A percentile compares a stretch with the other conserved stretches of the same genome.
phyloP scores from a whole-genome alignment of 2,888 invertebrate species.

The Pterostichus madidus region DNA sequence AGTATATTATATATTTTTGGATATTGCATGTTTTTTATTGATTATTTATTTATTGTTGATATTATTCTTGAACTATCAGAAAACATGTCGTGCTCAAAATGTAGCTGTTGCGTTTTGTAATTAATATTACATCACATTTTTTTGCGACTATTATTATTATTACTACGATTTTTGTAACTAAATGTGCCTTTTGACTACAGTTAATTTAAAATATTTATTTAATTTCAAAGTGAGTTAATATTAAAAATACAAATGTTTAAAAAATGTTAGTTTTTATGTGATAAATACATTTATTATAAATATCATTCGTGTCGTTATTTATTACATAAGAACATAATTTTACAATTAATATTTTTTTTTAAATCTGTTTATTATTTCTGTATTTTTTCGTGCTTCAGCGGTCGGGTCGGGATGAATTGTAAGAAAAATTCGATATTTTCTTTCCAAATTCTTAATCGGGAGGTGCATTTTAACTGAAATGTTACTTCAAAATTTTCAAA shows the following conservation, averaged over 20 bases:
- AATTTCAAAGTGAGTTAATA: conserved; percentile 53
- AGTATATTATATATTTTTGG: conserved; percentile 51
- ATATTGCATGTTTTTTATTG: conserved; percentile 54
- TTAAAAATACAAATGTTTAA: conserved; percentile 56
- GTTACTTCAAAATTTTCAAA: too few relatives aligned
- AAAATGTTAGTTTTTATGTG: conserved; percentile 65
- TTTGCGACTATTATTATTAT: conserved; percentile 29
- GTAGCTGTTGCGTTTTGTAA: neutral
- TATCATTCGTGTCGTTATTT: conserved; percentile 1
- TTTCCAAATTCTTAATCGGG: too few relatives aligned
- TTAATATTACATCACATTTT: conserved; percentile 35
- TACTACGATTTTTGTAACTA: conserved; percentile 47
- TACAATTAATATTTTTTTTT: neutral
- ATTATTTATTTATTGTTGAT: conserved; percentile 53
- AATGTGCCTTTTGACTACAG: conserved; percentile 63
- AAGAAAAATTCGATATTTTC: too few relatives aligned
- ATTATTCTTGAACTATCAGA: neutral
- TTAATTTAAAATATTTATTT: conserved; percentile 60
- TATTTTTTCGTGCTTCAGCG: neutral
- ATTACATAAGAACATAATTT: neutral
- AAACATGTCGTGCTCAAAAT: neutral
- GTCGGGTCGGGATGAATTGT: too few relatives aligned
- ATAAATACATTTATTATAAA: conserved; percentile 58
- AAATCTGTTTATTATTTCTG: neutral
- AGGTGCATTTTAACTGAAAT: too few relatives aligned